phyloP scores from a whole-genome alignment of 2,888 invertebrate genomes.

The Cephus spinipes region DNA sequence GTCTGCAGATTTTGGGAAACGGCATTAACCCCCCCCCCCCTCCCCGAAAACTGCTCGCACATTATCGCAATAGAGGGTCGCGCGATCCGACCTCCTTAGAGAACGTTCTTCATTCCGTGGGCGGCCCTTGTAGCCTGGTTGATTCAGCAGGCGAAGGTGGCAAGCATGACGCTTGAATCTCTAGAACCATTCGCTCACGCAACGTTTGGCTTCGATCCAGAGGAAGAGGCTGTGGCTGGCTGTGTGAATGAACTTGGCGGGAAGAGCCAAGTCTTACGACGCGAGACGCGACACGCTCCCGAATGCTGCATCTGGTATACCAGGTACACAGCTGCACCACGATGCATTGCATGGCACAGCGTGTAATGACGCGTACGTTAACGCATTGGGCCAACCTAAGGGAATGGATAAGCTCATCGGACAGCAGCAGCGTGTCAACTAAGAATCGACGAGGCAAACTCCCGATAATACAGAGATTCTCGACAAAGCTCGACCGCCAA shows the following conservation, averaged over 20 bases:
- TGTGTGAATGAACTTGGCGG: constrained; percentile 63
- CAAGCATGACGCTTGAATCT: background rate
- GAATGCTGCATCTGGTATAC: too few relatives aligned
- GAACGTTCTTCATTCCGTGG: constrained; percentile 27
- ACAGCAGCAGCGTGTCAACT: background rate
- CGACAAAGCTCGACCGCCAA: too few relatives aligned
- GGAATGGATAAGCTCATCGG: too few relatives aligned
- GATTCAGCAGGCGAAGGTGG: background rate
- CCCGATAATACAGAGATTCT: too few relatives aligned
- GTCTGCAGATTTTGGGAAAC: constrained; percentile 45
- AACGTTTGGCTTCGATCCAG: constrained; percentile 62
- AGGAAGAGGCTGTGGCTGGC: constrained; percentile 41
- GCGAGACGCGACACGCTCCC: too few relatives aligned
- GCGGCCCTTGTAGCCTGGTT: background rate
- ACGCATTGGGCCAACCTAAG: too few relatives aligned
- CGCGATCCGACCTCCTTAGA: constrained; percentile 53
- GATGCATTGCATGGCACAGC: too few relatives aligned
- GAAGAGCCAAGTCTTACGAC: constrained; percentile 43
- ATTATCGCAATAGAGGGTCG: constrained; percentile 48
- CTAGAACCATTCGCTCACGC: constrained; percentile 45
- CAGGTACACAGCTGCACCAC: too few relatives aligned
- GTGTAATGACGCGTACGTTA: too few relatives aligned
- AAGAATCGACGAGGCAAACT: too few relatives aligned
- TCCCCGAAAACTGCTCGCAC: constrained; percentile 40
- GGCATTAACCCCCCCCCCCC: constrained; percentile 24